Base-by-base conservation (phyloP, 2,888 invertebrate genomes). In the Tetropium fuscum region DNA sequence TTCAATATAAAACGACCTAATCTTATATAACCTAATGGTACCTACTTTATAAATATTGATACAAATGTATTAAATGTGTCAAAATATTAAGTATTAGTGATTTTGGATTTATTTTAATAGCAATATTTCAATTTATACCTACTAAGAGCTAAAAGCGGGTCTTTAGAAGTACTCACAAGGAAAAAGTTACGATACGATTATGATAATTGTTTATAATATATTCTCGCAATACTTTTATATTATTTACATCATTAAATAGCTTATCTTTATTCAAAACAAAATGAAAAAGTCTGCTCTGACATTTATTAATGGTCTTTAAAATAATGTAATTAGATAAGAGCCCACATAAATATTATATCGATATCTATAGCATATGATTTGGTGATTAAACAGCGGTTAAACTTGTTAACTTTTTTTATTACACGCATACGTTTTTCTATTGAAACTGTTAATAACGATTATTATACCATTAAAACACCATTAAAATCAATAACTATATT, bases 221-320 rank as follows among this genome's bases (percentile, higher is more conserved):
- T 38, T 38, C 51, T 51, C 51, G 51, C 51, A 51, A 51, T 27
- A 51, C 25, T 40, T 51, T 19, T 48, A 40, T 16, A 44, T 38
- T 48, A 48, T 48, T 38, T 51, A 51, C 40, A 51, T 40, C 51
- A 51, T 51, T 51, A 51, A 51, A 40, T 15, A 38, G 22, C 40
- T 61, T 61, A 61, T 61, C 60, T 57, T 25, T 48, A n/a, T 41
- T 38, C 53, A 48, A 61, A 61, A 61, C 44, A 47, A 57, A 57
- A 49, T 56, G 20, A 48, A 57, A 60, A 55, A 60, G 47, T 48
- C 22, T 54, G 53, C 8, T 19, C 22, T 57, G 68, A 64, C 63
- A 60, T 61, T 53, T 66, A 69, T 64, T 69, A 69, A 68, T 68
- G 63, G 54, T 48, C 57, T 63, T 62, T 61, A 65, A 62, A 53